phyloP scores from a whole-genome alignment of 2,888 invertebrate species.

The Oxytorus armatus region DNA sequence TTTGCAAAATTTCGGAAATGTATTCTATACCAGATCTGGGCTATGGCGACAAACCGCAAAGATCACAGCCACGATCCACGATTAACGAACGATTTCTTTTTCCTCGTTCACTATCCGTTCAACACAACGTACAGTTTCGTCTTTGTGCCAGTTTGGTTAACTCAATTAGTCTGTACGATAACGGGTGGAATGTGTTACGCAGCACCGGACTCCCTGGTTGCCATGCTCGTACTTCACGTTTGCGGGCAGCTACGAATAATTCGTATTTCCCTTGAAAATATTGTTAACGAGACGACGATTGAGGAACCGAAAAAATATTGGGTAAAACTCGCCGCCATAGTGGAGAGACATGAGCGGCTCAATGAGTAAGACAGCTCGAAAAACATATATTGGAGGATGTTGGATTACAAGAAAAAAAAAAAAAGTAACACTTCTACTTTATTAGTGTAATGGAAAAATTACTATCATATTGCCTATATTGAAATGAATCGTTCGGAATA shows the following conservation, averaged over 20 bases:
- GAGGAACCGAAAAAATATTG: slow-evolving; percentile 43
- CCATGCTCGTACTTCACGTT: slow-evolving; percentile 75
- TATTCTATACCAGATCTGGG: slow-evolving; percentile 44
- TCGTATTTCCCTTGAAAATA: slow-evolving; percentile 54
- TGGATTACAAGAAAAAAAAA: too few species aligned
- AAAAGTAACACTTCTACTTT: too few species aligned
- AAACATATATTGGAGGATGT: neutral
- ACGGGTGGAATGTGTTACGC: slow-evolving; percentile 73
- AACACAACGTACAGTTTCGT: slow-evolving; percentile 61
- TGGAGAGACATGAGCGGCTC: slow-evolving; percentile 63
- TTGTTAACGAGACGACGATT: slow-evolving; percentile 55
- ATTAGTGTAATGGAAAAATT: too few species aligned
- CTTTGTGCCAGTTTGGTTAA: slow-evolving; percentile 73
- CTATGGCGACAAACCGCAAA: neutral
- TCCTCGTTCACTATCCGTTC: slow-evolving; percentile 53
- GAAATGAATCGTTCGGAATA: too few species aligned
- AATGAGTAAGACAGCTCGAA: slow-evolving; percentile 60
- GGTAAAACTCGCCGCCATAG: slow-evolving; percentile 40
- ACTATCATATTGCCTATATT: too few species aligned
- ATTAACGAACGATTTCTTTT: slow-evolving; percentile 40
- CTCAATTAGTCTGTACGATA: slow-evolving; percentile 74
- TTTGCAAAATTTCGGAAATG: neutral
- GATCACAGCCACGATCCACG: slow-evolving; percentile 34
- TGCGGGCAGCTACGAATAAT: slow-evolving; percentile 74
- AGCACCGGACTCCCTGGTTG: slow-evolving; percentile 73